phyloP scores from a whole-genome alignment of 2,113 vertebrate genomes.

The Onychostoma macrolepis region DNA sequence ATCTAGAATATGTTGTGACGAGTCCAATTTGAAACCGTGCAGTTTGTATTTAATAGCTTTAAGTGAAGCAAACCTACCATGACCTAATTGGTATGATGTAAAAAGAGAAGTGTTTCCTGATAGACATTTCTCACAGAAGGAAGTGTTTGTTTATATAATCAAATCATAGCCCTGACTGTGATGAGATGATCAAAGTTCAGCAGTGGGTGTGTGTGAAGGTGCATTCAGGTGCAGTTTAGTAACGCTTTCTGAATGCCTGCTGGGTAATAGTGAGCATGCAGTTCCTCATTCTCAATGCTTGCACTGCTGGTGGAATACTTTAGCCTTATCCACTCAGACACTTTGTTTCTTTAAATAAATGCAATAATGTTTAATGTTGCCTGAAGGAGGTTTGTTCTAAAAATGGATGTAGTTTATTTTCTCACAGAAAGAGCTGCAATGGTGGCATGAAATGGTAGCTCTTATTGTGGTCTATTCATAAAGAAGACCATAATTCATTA shows the following conservation, averaged over 20 bases:
- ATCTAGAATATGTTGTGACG: neutral
- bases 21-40: neutral
- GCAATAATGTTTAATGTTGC: conserved; percentile 9
- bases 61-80: neutral
- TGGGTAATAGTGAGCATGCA: neutral
- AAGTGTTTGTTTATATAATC: conserved; percentile 16
- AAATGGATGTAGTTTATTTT: conserved; percentile 11
- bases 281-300: conserved; percentile 8
- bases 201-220: neutral
- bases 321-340: neutral
- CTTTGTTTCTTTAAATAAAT: conserved; percentile 18
- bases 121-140: conserved; percentile 26
- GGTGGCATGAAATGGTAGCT: neutral
- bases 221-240: conserved; percentile 24
- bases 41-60: neutral
- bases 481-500: neutral
- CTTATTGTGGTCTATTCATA: neutral
- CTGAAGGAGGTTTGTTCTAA: conserved; percentile 16
- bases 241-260: neutral
- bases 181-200: conserved; percentile 30
- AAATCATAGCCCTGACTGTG: neutral
- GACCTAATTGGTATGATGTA: neutral
- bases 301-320: neutral
- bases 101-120: neutral
- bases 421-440: neutral